Conservation (phyloP, 2,113 vertebrate species). For the Ophthalmolycus amberensis region DNA sequence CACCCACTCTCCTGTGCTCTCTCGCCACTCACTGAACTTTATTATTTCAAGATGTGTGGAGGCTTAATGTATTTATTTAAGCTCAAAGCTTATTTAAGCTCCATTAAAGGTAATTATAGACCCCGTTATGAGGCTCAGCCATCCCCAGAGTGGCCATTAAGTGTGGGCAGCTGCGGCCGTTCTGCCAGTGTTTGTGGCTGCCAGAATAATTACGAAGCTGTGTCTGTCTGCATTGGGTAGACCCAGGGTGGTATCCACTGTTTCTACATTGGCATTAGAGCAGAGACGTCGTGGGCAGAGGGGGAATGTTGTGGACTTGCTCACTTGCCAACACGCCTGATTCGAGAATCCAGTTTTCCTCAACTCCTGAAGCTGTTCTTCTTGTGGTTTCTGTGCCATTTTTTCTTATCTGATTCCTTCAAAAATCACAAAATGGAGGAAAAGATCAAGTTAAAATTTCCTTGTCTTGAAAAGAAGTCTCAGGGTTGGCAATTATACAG, state of each 20-base stretch:
- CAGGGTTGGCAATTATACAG: not conserved
- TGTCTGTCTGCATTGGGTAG: slow-evolving; percentile 57
- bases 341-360: not conserved
- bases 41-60: slow-evolving; percentile 80
- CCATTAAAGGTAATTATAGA: slow-evolving; percentile 81
- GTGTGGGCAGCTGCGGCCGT: slow-evolving; percentile 56
- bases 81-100: slow-evolving; percentile 79
- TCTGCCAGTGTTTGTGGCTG: slow-evolving; percentile 63
- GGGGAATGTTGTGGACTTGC: slow-evolving; percentile 9
- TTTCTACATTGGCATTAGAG: slow-evolving; percentile 50
- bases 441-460: not conserved
- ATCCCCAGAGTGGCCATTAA: slow-evolving; percentile 75
- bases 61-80: slow-evolving; percentile 79
- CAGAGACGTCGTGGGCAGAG: slow-evolving; percentile 27
- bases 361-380: not conserved
- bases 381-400: not conserved
- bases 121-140: slow-evolving; percentile 70
- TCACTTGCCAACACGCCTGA: not conserved
- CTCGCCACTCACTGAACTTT: slow-evolving; percentile 45
- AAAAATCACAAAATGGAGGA: not conserved
- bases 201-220: slow-evolving; percentile 57
- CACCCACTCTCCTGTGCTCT: slow-evolving; percentile 24
- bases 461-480: not conserved
- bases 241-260: slow-evolving; percentile 43
- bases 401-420: slow-evolving; percentile 5